Percentiles rank a stretch among this genome's conserved stretches.
Conservation (phyloP, 2,113 vertebrate species). For the Embiotoca jacksoni region DNA sequence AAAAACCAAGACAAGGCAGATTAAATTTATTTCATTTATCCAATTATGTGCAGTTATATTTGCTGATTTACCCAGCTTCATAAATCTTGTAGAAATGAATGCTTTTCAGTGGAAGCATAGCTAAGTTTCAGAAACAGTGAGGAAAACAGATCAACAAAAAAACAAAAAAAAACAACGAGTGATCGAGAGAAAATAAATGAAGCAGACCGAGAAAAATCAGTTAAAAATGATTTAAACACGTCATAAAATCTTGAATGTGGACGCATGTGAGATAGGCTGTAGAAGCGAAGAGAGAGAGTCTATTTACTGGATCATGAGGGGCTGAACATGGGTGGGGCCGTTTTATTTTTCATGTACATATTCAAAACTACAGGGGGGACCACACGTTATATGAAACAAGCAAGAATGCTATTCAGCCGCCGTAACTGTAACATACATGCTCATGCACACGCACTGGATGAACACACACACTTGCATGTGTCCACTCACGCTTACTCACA, state of each 20-base stretch:
- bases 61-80: too few relatives aligned
- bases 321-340: neutral
- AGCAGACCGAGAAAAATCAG: neutral
- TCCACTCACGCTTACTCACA: slow-evolving; percentile 62
- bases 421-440: slow-evolving; percentile 18
- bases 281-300: too few relatives aligned
- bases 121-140: neutral
- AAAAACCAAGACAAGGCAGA: neutral
- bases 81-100: too few relatives aligned
- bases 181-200: neutral
- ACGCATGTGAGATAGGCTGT: neutral
- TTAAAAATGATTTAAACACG: slow-evolving; percentile 2
- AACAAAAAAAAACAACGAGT: neutral
- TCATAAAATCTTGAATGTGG: slow-evolving; percentile 4
- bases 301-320: too few relatives aligned
- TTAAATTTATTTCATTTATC: slow-evolving; percentile 9
- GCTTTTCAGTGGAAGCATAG: neutral
- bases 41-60: neutral
- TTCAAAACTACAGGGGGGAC: slow-evolving; percentile 70
- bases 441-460: slow-evolving; percentile 24
- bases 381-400: slow-evolving; percentile 78
- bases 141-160: too few relatives aligned
- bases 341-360: slow-evolving; percentile 77
- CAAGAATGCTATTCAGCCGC: slow-evolving; percentile 52
- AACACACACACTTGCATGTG: slow-evolving; percentile 38